phyloP scores from a whole-genome alignment of 2,113 vertebrate genomes.

The Artemisiospiza belli region DNA sequence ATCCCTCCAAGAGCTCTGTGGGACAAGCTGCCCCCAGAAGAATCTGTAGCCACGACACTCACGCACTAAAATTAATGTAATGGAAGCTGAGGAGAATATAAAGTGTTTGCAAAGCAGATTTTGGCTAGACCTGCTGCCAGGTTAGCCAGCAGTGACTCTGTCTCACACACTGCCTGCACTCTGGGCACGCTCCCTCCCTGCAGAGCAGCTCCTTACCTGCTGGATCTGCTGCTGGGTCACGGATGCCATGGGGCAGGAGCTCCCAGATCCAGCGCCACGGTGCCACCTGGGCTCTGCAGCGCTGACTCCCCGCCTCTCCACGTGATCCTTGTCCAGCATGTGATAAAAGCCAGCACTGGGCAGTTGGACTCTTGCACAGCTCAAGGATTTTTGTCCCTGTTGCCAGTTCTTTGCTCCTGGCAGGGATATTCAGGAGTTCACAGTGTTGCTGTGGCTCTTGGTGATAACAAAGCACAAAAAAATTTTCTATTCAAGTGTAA shows the following conservation, averaged over 20 bases:
- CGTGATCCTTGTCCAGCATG: not conserved
- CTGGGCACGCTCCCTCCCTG: accelerated
- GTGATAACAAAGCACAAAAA: not conserved
- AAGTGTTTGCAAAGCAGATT: not conserved
- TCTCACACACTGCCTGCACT: accelerated
- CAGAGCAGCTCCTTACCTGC: constrained; percentile 71
- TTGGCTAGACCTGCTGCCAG: not conserved
- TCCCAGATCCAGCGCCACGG: not conserved
- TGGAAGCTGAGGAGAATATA: not conserved
- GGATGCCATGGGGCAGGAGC: constrained; percentile 68
- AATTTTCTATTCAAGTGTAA: accelerated
- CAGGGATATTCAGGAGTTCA: accelerated
- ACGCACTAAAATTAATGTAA: accelerated
- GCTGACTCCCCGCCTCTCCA: not conserved
- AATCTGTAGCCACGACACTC: not conserved
- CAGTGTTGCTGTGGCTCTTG: not conserved
- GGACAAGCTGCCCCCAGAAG: not conserved
- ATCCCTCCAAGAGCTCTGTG: not conserved
- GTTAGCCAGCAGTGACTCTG: accelerated
- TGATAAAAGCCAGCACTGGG: not conserved
- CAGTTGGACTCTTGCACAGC: not conserved
- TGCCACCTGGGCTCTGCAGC: not conserved
- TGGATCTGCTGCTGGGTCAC: constrained; percentile 74
- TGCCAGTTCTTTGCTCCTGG: not conserved
- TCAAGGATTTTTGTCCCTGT: not conserved